Evolutionary conservation across 1,140 invertebrate genomes (phyloP).

Genomic region (Popillia japonica): DNA sequence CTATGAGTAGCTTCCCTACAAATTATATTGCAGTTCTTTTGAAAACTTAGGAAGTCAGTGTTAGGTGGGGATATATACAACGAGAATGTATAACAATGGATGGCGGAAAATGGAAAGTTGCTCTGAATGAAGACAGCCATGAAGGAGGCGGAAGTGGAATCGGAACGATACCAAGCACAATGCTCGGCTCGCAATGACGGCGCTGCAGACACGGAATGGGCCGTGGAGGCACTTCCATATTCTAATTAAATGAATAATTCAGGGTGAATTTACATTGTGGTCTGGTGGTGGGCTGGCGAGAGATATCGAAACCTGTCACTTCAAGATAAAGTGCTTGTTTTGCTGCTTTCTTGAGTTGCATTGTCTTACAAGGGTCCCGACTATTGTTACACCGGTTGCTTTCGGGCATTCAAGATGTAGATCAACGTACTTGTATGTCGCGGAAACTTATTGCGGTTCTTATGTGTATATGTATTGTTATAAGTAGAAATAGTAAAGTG

Average conservation of each 20-base stretch:
- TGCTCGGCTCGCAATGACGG: neutral
- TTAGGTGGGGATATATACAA: neutral
- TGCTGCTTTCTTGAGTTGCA: slow-evolving; percentile 37
- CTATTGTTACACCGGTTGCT: slow-evolving; percentile 20
- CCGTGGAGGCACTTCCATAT: slow-evolving; percentile 39
- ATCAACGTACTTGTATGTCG: neutral
- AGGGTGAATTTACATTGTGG: slow-evolving; percentile 43
- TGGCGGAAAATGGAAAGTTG: neutral
- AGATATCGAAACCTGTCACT: slow-evolving; percentile 42
- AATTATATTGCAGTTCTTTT: no score
- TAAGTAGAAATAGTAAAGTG: no score
- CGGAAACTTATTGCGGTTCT: neutral
- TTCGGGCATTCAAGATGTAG: neutral
- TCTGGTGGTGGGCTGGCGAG: slow-evolving; percentile 15
- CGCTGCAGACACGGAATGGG: slow-evolving; percentile 35
- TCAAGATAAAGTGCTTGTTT: slow-evolving; percentile 41
- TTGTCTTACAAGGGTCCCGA: slow-evolving; percentile 17
- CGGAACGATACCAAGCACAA: slow-evolving; percentile 20
- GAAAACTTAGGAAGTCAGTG: no score
- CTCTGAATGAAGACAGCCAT: neutral
- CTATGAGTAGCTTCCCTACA: no score
- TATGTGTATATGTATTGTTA: neutral
- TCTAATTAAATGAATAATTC: slow-evolving; percentile 48
- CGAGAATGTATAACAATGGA: neutral
- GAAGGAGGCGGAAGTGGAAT: neutral